Evolutionary conservation across 2,113 vertebrate species (phyloP).

Genomic region (Vidua chalybeata): DNA sequence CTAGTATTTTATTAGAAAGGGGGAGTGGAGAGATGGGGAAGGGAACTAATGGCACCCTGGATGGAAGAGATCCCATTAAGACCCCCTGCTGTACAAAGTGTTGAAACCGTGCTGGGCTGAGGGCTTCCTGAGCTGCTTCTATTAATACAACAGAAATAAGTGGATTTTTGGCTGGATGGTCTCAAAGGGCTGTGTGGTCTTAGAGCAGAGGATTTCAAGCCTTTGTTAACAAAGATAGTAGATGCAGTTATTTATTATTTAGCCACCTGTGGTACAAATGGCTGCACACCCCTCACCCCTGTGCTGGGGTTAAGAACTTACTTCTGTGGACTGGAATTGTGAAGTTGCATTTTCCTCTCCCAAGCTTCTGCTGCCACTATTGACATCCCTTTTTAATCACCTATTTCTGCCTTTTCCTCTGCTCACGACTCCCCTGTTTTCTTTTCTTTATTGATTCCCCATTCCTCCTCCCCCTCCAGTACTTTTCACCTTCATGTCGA

Average conservation of each 20-base stretch:
- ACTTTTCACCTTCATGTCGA: neutral
- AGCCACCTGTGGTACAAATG: neutral
- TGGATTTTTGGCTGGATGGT: neutral
- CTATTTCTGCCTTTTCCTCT: neutral
- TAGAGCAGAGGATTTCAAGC: constrained; percentile 8
- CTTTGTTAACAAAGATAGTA: neutral
- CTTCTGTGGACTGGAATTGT: neutral
- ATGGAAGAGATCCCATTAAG: constrained; percentile 38
- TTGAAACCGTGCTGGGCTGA: constrained; percentile 30
- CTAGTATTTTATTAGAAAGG: constrained; percentile 7
- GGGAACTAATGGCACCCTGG: constrained; percentile 35
- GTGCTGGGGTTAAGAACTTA: neutral
- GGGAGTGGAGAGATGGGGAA: neutral
- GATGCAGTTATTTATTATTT: neutral
- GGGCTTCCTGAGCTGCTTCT: constrained; percentile 25
- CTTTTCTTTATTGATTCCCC: neutral
- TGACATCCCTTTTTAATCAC: neutral
- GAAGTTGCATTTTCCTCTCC: neutral
- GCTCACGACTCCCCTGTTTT: neutral
- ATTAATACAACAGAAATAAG: constrained; percentile 39
- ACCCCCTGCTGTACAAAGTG: constrained; percentile 43
- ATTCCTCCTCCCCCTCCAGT: neutral
- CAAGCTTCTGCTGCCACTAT: neutral
- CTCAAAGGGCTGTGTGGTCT: constrained; percentile 3
- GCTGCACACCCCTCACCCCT: neutral